Conservation (phyloP, 2,113 vertebrate species). For the Strix aluco region DNA sequence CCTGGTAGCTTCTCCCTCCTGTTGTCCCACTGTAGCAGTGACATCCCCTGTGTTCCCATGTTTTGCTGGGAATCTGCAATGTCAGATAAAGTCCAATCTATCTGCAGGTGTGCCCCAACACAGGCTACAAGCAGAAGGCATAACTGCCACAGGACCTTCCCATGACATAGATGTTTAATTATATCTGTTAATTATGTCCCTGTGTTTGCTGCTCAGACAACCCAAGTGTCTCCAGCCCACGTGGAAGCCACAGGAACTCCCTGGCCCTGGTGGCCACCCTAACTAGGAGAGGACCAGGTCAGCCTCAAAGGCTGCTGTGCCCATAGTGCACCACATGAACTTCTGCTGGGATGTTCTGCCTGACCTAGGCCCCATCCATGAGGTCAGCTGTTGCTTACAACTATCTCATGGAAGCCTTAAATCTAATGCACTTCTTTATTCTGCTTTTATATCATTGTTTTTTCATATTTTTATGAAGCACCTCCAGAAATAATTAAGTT, state of each 20-base stretch:
- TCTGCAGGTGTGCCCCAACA: background rate
- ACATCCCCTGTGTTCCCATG: background rate
- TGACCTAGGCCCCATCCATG: accelerated
- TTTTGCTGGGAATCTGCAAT: background rate
- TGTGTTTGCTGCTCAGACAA: background rate
- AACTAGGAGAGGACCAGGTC: background rate
- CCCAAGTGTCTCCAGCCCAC: background rate
- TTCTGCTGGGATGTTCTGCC: background rate
- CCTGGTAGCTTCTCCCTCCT: background rate
- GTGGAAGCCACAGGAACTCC: accelerated
- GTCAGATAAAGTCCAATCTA: background rate
- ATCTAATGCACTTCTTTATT: background rate
- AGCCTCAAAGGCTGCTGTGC: background rate
- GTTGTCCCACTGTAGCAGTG: background rate
- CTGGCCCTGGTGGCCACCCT: background rate
- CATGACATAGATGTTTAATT: accelerated
- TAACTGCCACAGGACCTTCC: background rate
- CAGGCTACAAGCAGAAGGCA: background rate
- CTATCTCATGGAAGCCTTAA: background rate
- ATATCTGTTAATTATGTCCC: background rate
- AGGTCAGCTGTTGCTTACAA: background rate
- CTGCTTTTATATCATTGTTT: background rate
- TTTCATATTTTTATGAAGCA: background rate
- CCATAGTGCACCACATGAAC: accelerated
- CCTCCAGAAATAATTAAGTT: background rate